Evolutionary conservation across 2,113 vertebrate genomes (phyloP).

Genomic region (Apodemus sylvaticus): DNA sequence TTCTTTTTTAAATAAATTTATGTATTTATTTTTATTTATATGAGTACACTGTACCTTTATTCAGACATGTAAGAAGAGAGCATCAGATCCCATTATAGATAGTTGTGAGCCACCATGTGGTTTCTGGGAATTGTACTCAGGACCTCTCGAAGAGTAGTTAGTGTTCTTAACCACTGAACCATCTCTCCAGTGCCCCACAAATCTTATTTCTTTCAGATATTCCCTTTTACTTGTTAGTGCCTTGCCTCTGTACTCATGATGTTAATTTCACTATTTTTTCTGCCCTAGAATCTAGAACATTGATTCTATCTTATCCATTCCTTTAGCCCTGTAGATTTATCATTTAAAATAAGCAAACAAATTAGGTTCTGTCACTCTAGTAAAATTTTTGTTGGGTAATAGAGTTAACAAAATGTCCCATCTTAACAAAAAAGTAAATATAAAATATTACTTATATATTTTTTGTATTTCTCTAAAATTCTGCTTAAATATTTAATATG

Average conservation of each 20-base stretch:
- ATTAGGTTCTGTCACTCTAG: background rate
- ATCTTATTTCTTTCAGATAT: background rate
- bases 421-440: constrained; percentile 45
- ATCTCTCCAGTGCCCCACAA: too few relatives aligned
- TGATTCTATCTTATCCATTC: background rate
- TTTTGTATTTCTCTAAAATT: constrained; percentile 35
- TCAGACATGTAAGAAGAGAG: too few relatives aligned
- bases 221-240: background rate
- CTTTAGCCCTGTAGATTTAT: background rate
- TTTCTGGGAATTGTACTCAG: too few relatives aligned
- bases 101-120: too few relatives aligned
- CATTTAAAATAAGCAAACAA: background rate
- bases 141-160: too few relatives aligned
- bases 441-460: background rate
- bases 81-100: too few relatives aligned
- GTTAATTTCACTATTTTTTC: background rate
- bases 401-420: background rate
- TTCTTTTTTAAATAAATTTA: too few relatives aligned
- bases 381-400: background rate
- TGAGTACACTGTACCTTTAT: too few relatives aligned
- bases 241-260: background rate
- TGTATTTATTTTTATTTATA: too few relatives aligned
- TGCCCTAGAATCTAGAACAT: background rate
- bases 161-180: too few relatives aligned
- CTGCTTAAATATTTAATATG: background rate